Evolutionary conservation across 2,797 vertebrate genomes (phyloP).

Genomic region (Dallia pectoralis): DNA sequence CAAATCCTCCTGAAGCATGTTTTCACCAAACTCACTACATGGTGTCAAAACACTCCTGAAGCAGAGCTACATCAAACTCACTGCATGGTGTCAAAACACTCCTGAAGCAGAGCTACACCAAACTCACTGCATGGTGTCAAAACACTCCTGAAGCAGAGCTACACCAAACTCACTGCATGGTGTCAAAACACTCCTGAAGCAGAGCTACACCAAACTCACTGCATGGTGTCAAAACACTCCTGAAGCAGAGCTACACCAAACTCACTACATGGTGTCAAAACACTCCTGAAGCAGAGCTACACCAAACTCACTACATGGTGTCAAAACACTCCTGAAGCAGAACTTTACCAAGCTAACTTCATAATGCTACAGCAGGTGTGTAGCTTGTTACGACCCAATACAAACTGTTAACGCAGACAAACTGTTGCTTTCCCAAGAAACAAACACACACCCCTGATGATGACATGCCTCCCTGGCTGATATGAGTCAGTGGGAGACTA

Average conservation of each 20-base stretch:
- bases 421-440: neutral
- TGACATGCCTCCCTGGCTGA: neutral
- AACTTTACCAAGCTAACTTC: neutral
- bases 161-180: neutral
- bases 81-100: neutral
- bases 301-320: neutral
- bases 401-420: neutral
- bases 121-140: neutral
- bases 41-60: neutral
- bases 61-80: too few species aligned
- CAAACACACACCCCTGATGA: neutral
- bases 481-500: neutral
- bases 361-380: neutral
- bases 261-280: neutral
- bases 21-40: neutral
- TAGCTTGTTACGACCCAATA: neutral
- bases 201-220: neutral
- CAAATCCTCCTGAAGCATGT: neutral
- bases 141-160: neutral
- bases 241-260: neutral
- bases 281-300: too few species aligned
- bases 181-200: neutral
- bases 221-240: neutral
- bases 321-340: neutral
- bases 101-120: too few species aligned